Evolutionary conservation across 2,113 vertebrate species (phyloP).

Genomic region (Coturnix japonica): DNA sequence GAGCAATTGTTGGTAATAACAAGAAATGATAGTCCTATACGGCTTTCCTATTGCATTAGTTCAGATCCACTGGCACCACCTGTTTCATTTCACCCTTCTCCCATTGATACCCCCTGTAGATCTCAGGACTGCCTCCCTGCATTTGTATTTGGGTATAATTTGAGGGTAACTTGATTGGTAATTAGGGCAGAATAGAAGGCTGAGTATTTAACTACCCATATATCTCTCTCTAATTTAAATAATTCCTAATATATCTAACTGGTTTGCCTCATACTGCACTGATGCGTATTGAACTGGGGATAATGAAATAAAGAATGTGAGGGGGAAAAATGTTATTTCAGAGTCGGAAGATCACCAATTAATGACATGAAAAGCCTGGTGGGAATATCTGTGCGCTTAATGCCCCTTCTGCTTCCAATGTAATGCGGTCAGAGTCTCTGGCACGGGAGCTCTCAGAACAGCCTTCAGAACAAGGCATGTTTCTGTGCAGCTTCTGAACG

Average conservation of each 20-base stretch:
- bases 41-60: conserved; percentile 20
- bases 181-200: conserved; percentile 79
- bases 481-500: neutral
- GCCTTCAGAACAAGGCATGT: neutral
- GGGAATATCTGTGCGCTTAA: conserved; percentile 69
- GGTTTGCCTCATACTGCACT: conserved; percentile 64
- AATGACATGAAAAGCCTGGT: conserved; percentile 74
- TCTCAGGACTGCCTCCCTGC: conserved; percentile 63
- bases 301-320: conserved; percentile 82
- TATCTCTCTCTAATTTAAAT: conserved; percentile 82
- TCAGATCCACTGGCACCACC: neutral
- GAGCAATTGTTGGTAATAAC: conserved; percentile 33
- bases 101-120: conserved; percentile 24
- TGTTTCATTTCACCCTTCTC: conserved; percentile 27
- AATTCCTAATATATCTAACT: conserved; percentile 80
- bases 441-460: neutral
- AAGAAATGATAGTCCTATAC: neutral
- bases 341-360: conserved; percentile 77
- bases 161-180: conserved; percentile 79
- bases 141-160: conserved; percentile 79
- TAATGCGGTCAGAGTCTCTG: neutral
- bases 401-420: conserved; percentile 28
- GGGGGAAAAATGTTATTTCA: conserved; percentile 75
- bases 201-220: conserved; percentile 79
- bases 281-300: conserved; percentile 81